Evolutionary conservation across 1,140 invertebrate species (phyloP).

Genomic region (Apis dorsata): DNA sequence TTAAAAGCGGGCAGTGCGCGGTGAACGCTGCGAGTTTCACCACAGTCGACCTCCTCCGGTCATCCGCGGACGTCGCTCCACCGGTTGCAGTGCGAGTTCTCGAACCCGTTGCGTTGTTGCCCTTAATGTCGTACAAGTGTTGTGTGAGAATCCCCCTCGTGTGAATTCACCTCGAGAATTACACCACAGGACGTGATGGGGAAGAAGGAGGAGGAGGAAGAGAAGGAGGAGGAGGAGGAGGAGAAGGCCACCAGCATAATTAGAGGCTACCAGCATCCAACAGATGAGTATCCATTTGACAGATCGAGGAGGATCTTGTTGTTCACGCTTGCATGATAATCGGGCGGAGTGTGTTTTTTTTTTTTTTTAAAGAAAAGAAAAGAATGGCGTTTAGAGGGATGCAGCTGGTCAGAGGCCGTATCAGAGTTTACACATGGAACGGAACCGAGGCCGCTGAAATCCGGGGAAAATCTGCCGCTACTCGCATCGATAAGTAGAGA

Average conservation of each 20-base stretch:
- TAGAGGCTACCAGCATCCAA: background rate
- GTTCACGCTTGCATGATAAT: background rate
- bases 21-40: background rate
- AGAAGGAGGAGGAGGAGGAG: background rate
- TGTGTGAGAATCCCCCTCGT: too few species aligned
- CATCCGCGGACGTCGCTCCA: background rate
- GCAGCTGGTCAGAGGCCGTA: conserved; percentile 1
- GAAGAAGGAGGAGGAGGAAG: background rate
- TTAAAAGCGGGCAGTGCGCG: background rate
- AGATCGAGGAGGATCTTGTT: background rate
- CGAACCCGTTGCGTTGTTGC: background rate
- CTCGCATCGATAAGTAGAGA: background rate
- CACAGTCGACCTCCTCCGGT: background rate
- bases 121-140: too few species aligned
- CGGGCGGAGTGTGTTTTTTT: background rate
- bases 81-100: background rate
- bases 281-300: conserved; percentile 61
- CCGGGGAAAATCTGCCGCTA: background rate
- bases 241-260: background rate
- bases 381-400: too few species aligned
- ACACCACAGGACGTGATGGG: background rate
- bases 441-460: conserved; percentile 30
- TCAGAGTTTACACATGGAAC: conserved; percentile 29
- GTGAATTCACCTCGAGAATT: too few species aligned
- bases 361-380: too few species aligned